Percentiles rank a stretch among this genome's conserved stretches.
phyloP scores from a whole-genome alignment of 2,888 invertebrate genomes.

The Dendrolimus pini region DNA sequence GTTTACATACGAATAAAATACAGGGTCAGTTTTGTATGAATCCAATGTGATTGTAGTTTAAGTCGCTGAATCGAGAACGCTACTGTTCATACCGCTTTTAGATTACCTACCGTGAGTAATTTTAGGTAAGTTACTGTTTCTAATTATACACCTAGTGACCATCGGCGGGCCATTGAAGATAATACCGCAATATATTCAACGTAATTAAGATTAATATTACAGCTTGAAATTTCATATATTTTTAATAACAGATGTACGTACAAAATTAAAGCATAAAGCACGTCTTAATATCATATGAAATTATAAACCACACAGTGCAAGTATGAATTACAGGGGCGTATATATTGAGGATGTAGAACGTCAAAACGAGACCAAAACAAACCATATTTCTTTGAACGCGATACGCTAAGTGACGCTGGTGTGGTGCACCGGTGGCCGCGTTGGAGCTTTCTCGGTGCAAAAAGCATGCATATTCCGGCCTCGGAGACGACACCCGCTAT shows the following conservation, averaged over 20 bases:
- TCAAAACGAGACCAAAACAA: constrained; percentile 46
- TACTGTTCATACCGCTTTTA: constrained; percentile 64
- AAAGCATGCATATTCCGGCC: constrained; percentile 51
- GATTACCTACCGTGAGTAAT: constrained; percentile 53
- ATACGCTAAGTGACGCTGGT: constrained; percentile 38
- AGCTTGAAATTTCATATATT: constrained; percentile 18
- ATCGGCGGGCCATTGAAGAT: constrained; percentile 3
- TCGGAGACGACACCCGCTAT: constrained; percentile 52
- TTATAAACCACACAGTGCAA: constrained; percentile 19
- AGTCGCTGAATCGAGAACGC: constrained; percentile 59
- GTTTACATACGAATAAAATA: constrained; percentile 69
- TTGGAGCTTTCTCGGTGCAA: constrained; percentile 43
- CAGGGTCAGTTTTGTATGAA: constrained; percentile 77
- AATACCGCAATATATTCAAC: constrained; percentile 6
- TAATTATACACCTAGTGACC: constrained; percentile 21
- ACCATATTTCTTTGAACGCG: constrained; percentile 38
- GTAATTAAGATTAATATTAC: constrained; percentile 7
- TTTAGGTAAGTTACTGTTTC: constrained; percentile 53
- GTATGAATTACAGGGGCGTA: constrained; percentile 25
- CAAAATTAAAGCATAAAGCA: constrained; percentile 12
- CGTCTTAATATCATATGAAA: constrained; percentile 18
- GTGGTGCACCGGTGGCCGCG: constrained; percentile 35
- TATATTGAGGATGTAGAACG: constrained; percentile 24
- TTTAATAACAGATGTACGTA: constrained; percentile 18
- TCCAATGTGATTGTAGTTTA: constrained; percentile 76